Evolutionary conservation across 1,140 invertebrate species (phyloP), one percentile per base, ranked within the genome.

Genomic region (Heliconius himera): DNA sequence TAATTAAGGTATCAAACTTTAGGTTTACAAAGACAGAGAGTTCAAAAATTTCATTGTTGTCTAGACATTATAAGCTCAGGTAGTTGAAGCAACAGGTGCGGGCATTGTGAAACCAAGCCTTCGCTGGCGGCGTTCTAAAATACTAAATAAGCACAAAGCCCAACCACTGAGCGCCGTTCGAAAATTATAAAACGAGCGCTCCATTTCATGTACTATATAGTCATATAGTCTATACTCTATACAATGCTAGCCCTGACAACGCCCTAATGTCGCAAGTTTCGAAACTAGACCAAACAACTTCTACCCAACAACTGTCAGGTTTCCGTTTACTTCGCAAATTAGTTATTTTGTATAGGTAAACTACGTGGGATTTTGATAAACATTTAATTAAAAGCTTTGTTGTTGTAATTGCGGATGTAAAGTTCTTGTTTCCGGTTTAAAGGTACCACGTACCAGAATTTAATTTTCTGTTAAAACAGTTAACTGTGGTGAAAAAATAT

Each of bases 231-330:
- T 18, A 49, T 18, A 66, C 11, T 56, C 9, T 56, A 56, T 75
- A 84, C 83, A 84, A 84, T 82, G 51, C 60, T 81, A 85, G 81
- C 84, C 84, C 83, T 85, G 84, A 84, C 84, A 84, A 84, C 84
- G 84, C 84, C 84, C 84, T 81, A 74, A 36, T 79, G 77, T 75
- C 76, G 81, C 76, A 79, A 85, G 46, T 77, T 54, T 82, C 81
- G 80, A 80, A 82, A 83, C 82, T 73, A 77, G 77, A 77, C 79
- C 78, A 20, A 74, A 82, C 82, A 54, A 54, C 75, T 82, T 77
- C 70, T 70, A 73, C 29, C 74, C 51, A 29, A 4, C 60, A 29
- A 16, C 73, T 78, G 80, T 81, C 77, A 49, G 79, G 82, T 85
- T 80, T 78, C 78, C 78, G 76, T 82, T 80, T 82, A 80, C 81